These are phyloP conservation scores for Rosalia funebris DNA, from an alignment of 2,888 invertebrate genomes.

Conservation along the genomic window DNA sequence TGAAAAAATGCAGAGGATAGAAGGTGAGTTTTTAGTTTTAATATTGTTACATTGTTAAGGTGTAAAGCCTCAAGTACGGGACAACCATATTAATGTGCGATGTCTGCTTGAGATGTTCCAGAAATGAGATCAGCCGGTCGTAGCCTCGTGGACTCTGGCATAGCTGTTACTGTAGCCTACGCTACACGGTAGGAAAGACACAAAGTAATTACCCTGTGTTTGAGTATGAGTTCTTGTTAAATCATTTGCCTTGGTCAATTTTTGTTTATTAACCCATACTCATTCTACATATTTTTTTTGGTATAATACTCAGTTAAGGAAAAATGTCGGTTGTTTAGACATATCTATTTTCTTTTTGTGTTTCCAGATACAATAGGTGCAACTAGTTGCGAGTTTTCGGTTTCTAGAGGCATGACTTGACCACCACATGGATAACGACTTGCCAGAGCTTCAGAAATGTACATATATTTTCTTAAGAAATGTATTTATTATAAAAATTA, in stretches of 20 bases:
- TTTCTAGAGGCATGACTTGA: constrained; percentile 52
- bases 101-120: constrained; percentile 68
- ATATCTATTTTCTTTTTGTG: constrained; percentile 66
- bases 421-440: constrained; percentile 50
- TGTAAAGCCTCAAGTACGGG: constrained; percentile 54
- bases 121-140: constrained; percentile 63
- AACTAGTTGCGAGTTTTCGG: constrained; percentile 51
- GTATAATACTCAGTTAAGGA: constrained; percentile 32
- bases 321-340: constrained; percentile 54
- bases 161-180: constrained; percentile 60
- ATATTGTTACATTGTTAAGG: constrained; percentile 42
- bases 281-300: constrained; percentile 42
- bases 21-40: constrained; percentile 57
- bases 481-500: constrained; percentile 31
- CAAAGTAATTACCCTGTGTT: constrained; percentile 53
- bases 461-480: constrained; percentile 41
- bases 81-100: constrained; percentile 64
- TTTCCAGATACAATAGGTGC: constrained; percentile 64
- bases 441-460: constrained; percentile 50
- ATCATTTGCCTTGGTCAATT: constrained; percentile 11
- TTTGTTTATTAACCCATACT: constrained; percentile 43
- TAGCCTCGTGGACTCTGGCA: constrained; percentile 60
- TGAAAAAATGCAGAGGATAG: constrained; percentile 49
- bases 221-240: constrained; percentile 55
- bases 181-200: constrained; percentile 64